phyloP scores from a whole-genome alignment of 2,888 invertebrate species.

The Eristalis intricaria region DNA sequence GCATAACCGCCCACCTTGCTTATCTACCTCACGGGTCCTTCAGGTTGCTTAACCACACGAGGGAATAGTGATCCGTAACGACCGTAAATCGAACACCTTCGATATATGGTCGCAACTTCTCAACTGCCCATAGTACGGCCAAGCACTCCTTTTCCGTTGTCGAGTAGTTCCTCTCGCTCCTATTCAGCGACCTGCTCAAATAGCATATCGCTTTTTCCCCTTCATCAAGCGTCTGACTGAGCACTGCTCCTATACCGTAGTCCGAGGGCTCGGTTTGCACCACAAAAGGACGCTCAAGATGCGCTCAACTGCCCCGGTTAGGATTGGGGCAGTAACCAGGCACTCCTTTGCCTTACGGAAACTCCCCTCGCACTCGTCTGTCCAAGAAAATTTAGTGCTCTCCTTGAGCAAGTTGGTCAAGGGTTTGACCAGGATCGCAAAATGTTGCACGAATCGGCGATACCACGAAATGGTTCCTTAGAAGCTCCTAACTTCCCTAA shows the following conservation, averaged over 20 bases:
- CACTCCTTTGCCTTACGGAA: no score
- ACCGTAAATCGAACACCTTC: constrained; percentile 24
- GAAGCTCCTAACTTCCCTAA: no score
- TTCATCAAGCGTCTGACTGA: no score
- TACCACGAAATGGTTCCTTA: no score
- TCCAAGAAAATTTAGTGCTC: no score
- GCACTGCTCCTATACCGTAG: constrained; percentile 45
- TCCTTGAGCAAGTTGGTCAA: no score
- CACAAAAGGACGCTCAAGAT: constrained; percentile 17
- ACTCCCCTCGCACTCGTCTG: no score
- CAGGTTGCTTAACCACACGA: constrained; percentile 49
- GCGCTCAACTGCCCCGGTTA: constrained; percentile 22
- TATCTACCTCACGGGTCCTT: constrained; percentile 36
- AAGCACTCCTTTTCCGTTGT: no score
- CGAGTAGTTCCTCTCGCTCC: constrained; percentile 26
- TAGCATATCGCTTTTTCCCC: constrained; percentile 17
- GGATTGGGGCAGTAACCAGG: neutral
- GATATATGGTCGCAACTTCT: constrained; percentile 53
- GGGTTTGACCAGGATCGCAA: no score
- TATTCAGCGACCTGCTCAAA: neutral
- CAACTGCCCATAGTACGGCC: constrained; percentile 25
- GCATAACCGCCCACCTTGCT: constrained; percentile 41
- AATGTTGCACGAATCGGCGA: no score
- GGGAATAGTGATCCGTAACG: no score
- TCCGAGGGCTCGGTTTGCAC: constrained; percentile 46